Base-by-base conservation (phyloP, 1,140 invertebrate species). In the Radopholus similis region DNA sequence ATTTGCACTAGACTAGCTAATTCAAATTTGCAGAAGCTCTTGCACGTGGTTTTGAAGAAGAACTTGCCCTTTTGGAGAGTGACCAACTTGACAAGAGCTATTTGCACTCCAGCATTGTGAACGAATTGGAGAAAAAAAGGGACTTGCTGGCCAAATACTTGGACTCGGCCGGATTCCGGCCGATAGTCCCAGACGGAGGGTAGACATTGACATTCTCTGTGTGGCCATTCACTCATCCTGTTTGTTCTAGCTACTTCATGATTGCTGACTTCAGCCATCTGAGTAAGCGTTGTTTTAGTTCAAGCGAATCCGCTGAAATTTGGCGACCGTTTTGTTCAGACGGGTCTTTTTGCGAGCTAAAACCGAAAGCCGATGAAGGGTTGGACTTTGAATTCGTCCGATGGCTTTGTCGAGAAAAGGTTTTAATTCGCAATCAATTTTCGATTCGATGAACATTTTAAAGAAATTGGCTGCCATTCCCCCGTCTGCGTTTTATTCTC, bases 381-480 rank as follows among this genome's bases (percentile, higher is more conserved):
- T 89, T 89, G 71, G 94, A 97, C 84, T 96, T 93, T 81, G 87
- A 87, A 76, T 97, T 97, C 83, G 91, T 91, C 0, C 91, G 94
- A 84, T 97, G 93, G 90, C 89, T 97, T 86, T 90, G 89, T 0
- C 93, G 91, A 82, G 91, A 94, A 81, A 89, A 92, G 71, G 81
- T 83, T 58, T 44, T 40, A 47, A 11, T 6, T 15, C 44, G 2
- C 26, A 37, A 23, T 34, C n/a, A 8, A 11, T 42, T 49, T 64
- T 35, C 4, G 4, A 5, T 38, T 66, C n/a, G 5, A 38, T 58
- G 1, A 30, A 30, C 32, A 15, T 80, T 35, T 18, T 44, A 18
- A 54, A 84, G 81, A 92, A 93, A 65, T 83, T 98, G 23, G 89
- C 93, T 77, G 90, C 90, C 34, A 97, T 98, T 76, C 95, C 95